Conservation (phyloP, 2,113 vertebrate genomes). For the Morphnarchus princeps region DNA sequence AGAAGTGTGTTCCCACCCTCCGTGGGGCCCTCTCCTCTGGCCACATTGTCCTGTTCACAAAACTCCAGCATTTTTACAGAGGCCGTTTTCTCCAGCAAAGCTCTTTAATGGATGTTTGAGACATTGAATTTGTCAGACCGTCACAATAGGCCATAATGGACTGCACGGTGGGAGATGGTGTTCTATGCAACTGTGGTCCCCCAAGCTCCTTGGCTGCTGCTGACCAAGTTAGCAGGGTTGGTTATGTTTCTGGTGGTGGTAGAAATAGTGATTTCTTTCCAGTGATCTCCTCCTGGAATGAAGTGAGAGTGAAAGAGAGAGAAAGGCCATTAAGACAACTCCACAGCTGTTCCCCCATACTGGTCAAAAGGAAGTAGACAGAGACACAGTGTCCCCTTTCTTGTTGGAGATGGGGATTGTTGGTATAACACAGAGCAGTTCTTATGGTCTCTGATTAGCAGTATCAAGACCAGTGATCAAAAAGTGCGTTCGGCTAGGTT, state of each 20-base stretch:
- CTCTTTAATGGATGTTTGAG: too few species aligned
- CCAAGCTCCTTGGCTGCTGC: neutral
- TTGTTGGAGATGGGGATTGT: neutral
- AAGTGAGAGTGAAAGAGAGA: neutral
- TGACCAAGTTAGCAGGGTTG: neutral
- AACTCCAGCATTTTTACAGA: too few species aligned
- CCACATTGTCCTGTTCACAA: too few species aligned
- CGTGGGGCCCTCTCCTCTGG: too few species aligned
- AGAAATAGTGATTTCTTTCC: neutral
- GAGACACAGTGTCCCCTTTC: neutral
- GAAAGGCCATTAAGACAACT: neutral
- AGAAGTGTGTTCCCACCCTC: too few species aligned
- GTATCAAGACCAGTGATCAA: neutral
- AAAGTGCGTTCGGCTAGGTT: neutral
- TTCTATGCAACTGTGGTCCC: neutral
- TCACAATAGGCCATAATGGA: neutral
- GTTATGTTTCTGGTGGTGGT: neutral
- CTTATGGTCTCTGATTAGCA: neutral
- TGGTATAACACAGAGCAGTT: neutral
- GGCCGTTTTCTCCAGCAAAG: too few species aligned
- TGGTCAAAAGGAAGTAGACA: neutral
- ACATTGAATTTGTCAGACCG: too few species aligned
- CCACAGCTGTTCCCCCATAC: neutral
- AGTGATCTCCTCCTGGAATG: neutral
- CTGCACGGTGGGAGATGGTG: rapidly evolving